phyloP scores from a whole-genome alignment of 2,888 invertebrate genomes.

The Cryptosula pallasiana region DNA sequence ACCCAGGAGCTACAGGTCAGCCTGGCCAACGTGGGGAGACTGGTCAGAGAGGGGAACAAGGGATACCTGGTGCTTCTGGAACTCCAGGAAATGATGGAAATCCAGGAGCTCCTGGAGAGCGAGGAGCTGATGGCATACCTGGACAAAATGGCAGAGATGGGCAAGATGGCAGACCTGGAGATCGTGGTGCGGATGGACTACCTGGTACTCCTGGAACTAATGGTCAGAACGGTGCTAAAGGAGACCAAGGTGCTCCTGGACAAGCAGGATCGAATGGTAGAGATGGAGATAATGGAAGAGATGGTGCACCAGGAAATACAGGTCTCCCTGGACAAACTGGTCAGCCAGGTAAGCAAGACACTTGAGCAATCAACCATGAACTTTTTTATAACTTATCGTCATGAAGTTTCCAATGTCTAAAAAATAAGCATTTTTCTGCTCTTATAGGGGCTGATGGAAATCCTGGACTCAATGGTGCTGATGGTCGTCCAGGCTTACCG shows the following conservation, averaged over 20 bases:
- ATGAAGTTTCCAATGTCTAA: not conserved
- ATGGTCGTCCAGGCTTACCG: not conserved
- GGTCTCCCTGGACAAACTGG: constrained; percentile 27
- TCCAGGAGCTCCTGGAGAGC: not conserved
- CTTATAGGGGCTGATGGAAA: constrained; percentile 21
- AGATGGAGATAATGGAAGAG: constrained; percentile 12
- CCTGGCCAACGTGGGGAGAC: constrained; percentile 25
- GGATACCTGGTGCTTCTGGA: constrained; percentile 16
- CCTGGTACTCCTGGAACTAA: constrained; percentile 8
- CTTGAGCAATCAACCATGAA: too few species aligned
- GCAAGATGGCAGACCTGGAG: constrained; percentile 20
- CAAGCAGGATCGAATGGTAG: not conserved
- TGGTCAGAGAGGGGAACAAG: constrained; percentile 15
- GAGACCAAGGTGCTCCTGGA: constrained; percentile 23
- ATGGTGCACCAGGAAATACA: constrained; percentile 11
- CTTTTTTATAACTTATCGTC: too few species aligned
- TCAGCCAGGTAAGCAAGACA: not conserved
- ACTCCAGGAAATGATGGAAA: constrained; percentile 4
- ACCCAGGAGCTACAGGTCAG: constrained; percentile 22
- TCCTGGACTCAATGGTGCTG: constrained; percentile 24
- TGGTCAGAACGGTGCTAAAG: not conserved
- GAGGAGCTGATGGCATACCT: constrained; percentile 16
- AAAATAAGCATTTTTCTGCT: constrained; percentile 6
- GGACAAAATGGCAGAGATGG: constrained; percentile 14
- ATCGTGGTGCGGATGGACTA: constrained; percentile 17